These are phyloP conservation scores for Drosophila sturtevanti DNA, from an alignment of 1,140 invertebrate genomes.

Conservation along the genomic window DNA sequence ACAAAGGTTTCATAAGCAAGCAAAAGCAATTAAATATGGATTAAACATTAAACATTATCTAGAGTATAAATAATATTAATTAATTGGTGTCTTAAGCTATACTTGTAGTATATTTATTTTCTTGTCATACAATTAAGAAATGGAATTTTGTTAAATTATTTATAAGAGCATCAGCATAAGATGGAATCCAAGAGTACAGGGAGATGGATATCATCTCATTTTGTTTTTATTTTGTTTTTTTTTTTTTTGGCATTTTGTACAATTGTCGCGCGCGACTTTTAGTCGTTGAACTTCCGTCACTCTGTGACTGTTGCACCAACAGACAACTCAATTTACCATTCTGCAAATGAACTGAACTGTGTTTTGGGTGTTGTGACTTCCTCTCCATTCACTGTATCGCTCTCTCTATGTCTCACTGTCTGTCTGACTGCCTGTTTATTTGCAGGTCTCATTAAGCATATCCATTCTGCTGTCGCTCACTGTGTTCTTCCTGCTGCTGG, in stretches of 20 bases:
- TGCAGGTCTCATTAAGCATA: constrained; percentile 96
- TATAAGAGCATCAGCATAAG: no score
- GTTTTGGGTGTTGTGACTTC: constrained; percentile 21
- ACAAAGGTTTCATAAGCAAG: no score
- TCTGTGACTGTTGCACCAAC: constrained; percentile 16
- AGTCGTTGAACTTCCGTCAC: constrained; percentile 18
- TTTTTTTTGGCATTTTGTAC: constrained; percentile 19
- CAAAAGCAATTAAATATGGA: no score
- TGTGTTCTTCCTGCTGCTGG: constrained; percentile 99
- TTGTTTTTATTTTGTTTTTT: constrained; percentile 16
- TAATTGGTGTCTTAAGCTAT: no score
- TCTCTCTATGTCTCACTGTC: neutral
- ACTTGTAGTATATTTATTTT: no score
- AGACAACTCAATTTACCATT: constrained; percentile 64
- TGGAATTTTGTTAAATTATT: no score
- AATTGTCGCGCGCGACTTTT: constrained; percentile 61
- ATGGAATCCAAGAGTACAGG: no score
- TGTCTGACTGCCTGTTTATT: constrained; percentile 36
- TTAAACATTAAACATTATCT: no score
- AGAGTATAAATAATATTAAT: no score
- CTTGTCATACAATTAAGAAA: no score
- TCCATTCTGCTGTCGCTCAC: constrained; percentile 99
- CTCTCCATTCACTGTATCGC: neutral
- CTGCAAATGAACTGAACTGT: constrained; percentile 45
- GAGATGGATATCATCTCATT: no score